Evolutionary conservation across 2,113 vertebrate genomes (phyloP), one percentile per base, ranked within the genome.

Genomic region (Grus americana): DNA sequence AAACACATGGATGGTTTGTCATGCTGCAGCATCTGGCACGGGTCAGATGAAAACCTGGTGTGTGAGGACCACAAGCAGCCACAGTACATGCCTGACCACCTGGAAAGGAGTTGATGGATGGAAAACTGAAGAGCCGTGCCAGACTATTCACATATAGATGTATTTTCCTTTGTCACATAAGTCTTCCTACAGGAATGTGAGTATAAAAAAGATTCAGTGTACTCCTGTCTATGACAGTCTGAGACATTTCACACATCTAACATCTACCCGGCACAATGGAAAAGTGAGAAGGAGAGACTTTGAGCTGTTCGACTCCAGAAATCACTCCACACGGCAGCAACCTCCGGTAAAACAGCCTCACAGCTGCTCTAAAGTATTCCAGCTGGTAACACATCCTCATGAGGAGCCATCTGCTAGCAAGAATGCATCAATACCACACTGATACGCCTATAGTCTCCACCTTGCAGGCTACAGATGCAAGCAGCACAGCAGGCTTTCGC

Each of bases 311-410:
- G 1, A 32, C 58, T 94, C 71, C 80, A 84, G 70, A 93, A 90
- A 87, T 73, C 66, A 72, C 54, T 87, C 76, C 36, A 40, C 71
- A 47, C 4, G 27, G 78, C 78, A 93, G 66, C 84, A 87, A 93
- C 34, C 78, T 83, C 62, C 12, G 0, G 66, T 76, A 42, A 76
- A 90, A 79, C 79, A 83, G 79, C 50, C 32, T 94, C 82, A 54
- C 94, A 96, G 90, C 94, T 95, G 93, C 85, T 93, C 74, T 57
- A 10, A 93, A 92, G 62, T 58, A 83, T 70, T 93, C 90, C 90
- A 97, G 85, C 85, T 93, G 81, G 71, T 90, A 91, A 90, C 46
- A 73, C 5, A 6, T 62, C 58, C 75, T 88, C 15, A 3, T 8
- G 10, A 95, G 75, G 63, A 92, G 67, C 93, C 94, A 95, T 90